A percentile compares a stretch with the other conserved stretches of the same genome.
Conservation (phyloP, 2,797 vertebrate genomes). For the Malurus splendens region DNA sequence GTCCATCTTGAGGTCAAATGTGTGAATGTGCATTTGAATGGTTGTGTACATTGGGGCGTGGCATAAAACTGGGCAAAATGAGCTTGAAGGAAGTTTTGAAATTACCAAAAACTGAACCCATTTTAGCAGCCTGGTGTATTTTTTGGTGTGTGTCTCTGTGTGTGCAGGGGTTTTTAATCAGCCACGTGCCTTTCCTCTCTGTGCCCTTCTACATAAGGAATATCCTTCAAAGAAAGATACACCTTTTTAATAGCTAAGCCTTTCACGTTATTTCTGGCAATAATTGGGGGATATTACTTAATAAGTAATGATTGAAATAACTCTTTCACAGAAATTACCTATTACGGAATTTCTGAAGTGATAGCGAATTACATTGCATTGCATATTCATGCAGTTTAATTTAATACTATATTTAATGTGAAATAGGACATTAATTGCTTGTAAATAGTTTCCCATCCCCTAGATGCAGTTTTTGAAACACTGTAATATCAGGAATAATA, state of each 20-base stretch:
- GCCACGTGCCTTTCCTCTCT: background rate
- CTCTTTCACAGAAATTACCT: conserved; percentile 34
- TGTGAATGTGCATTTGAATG: background rate
- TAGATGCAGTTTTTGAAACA: background rate
- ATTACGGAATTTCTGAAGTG: conserved; percentile 49
- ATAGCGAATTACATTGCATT: conserved; percentile 28
- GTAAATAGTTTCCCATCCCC: conserved; percentile 21
- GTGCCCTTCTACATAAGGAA: background rate
- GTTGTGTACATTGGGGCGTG: background rate
- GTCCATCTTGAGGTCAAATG: background rate
- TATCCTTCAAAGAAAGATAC: conserved; percentile 16
- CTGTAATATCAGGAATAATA: background rate
- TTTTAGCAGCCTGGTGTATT: background rate
- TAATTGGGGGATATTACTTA: conserved; percentile 51
- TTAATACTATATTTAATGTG: conserved; percentile 40
- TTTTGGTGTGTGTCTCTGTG: background rate
- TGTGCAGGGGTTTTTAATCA: background rate
- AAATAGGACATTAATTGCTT: conserved; percentile 41
- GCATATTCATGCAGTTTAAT: conserved; percentile 40
- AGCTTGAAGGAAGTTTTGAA: background rate
- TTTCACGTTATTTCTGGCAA: conserved; percentile 14
- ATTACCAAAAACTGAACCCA: background rate
- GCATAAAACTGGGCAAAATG: background rate
- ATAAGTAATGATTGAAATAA: conserved; percentile 55
- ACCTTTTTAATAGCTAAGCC: background rate